A percentile compares a stretch with the other conserved stretches of the same genome.
These are phyloP conservation scores for Melipona beecheii DNA, from an alignment of 2,888 invertebrate genomes.

Conservation along the genomic window DNA sequence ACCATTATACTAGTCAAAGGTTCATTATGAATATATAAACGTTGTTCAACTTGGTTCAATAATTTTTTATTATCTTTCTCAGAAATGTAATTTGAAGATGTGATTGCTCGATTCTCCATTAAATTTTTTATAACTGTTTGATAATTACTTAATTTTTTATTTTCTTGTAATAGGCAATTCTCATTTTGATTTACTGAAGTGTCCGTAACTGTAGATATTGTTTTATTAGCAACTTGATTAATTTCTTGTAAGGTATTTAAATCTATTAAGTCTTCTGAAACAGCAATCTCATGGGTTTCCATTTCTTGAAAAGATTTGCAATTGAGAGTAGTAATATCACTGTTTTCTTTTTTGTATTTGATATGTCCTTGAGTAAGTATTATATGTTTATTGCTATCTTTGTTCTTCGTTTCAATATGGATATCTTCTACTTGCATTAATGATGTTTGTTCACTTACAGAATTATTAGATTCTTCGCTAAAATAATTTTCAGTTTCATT, in stretches of 20 bases:
- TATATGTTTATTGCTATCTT: slow-evolving; percentile 28
- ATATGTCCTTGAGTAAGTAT: slow-evolving; percentile 30
- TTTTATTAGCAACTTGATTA: slow-evolving; percentile 19
- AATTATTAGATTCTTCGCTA: slow-evolving; percentile 11
- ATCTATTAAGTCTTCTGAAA: slow-evolving; percentile 35
- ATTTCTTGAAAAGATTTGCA: slow-evolving; percentile 29
- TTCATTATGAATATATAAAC: slow-evolving; percentile 56
- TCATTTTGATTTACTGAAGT: slow-evolving; percentile 30
- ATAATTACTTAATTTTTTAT: slow-evolving; percentile 34
- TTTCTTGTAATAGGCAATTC: slow-evolving; percentile 16
- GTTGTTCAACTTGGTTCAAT: slow-evolving; percentile 44
- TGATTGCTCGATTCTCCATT: slow-evolving; percentile 20
- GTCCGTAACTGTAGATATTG: slow-evolving; percentile 8
- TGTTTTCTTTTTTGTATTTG: slow-evolving; percentile 16
- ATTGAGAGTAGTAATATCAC: slow-evolving; percentile 19
- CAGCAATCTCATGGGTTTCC: slow-evolving; percentile 17
- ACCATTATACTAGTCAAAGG: slow-evolving; percentile 58
- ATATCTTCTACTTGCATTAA: slow-evolving; percentile 18
- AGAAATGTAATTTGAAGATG: slow-evolving; percentile 30
- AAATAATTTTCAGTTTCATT: slow-evolving; percentile 35
- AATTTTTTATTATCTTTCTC: slow-evolving; percentile 14
- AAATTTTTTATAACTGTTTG: slow-evolving; percentile 35
- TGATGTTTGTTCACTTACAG: slow-evolving; percentile 12
- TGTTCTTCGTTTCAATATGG: slow-evolving; percentile 19
- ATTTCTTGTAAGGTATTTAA: slow-evolving; percentile 38